A percentile compares a stretch with the other conserved stretches of the same genome.
These are phyloP conservation scores for Ganaspis sp. DNA, from an alignment of 1,140 invertebrate species.

Conservation along the genomic window DNA sequence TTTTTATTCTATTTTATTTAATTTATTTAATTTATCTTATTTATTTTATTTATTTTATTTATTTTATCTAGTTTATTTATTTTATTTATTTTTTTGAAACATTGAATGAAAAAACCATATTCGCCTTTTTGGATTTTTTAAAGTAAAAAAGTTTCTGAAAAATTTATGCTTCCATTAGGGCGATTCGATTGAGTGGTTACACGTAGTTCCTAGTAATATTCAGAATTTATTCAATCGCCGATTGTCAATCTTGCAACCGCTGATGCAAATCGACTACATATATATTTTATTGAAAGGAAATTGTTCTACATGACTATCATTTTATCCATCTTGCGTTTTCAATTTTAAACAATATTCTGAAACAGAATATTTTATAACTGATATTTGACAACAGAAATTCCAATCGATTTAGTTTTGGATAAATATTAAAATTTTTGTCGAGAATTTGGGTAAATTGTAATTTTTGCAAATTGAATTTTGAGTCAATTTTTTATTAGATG, in stretches of 20 bases:
- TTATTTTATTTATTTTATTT: too few relatives aligned
- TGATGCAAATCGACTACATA: conserved; percentile 4
- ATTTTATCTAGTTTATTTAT: too few relatives aligned
- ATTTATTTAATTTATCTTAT: too few relatives aligned
- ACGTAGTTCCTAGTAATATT: background rate
- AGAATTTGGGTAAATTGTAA: too few relatives aligned
- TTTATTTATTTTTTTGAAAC: too few relatives aligned
- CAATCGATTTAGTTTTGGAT: too few relatives aligned
- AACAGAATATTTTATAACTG: background rate
- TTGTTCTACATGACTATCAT: background rate
- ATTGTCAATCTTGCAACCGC: conserved; percentile 15
- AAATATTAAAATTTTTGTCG: too few relatives aligned
- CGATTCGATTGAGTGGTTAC: background rate
- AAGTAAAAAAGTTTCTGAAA: background rate
- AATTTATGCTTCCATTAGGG: background rate
- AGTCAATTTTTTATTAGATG: too few relatives aligned
- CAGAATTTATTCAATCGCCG: background rate
- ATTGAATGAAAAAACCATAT: background rate
- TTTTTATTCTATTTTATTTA: too few relatives aligned
- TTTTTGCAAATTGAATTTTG: too few relatives aligned
- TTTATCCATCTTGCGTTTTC: conserved; percentile 15
- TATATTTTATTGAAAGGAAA: conserved; percentile 11
- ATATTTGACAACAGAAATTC: too few relatives aligned
- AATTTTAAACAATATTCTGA: conserved; percentile 13
- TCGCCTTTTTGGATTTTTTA: background rate